Conservation (phyloP, 2,797 vertebrate species). For the Chaenodraco wilsoni region DNA sequence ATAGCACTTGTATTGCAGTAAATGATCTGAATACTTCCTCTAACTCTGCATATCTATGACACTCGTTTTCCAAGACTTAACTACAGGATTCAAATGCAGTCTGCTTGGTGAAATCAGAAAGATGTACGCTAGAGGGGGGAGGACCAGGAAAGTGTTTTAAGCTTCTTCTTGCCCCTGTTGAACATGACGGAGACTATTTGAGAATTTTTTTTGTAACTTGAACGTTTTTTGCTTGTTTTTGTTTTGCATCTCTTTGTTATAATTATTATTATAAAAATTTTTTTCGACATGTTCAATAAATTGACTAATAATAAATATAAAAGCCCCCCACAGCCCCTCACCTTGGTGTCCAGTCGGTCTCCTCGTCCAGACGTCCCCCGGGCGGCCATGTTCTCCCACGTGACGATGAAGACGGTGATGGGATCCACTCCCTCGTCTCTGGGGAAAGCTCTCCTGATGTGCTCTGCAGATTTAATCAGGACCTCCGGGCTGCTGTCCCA, state of each 20-base stretch:
- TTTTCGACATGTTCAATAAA: too few relatives aligned
- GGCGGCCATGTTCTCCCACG: slow-evolving; percentile 89
- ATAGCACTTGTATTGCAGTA: background rate
- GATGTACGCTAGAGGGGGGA: too few relatives aligned
- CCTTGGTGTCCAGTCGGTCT: slow-evolving; percentile 74
- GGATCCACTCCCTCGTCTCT: slow-evolving; percentile 72
- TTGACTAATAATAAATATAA: too few relatives aligned
- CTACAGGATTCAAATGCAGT: too few relatives aligned
- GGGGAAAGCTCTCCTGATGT: slow-evolving; percentile 85
- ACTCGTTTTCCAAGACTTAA: background rate
- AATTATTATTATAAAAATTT: too few relatives aligned
- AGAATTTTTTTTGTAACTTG: too few relatives aligned
- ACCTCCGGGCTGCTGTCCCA: slow-evolving; percentile 82
- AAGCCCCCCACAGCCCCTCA: slow-evolving; percentile 46
- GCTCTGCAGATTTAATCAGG: slow-evolving; percentile 70
- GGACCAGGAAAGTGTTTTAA: too few relatives aligned
- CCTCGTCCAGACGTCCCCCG: slow-evolving; percentile 65
- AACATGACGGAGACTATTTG: too few relatives aligned
- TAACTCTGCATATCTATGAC: background rate
- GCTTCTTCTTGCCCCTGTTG: too few relatives aligned
- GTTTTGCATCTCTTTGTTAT: too few relatives aligned
- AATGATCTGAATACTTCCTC: background rate
- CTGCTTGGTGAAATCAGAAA: too few relatives aligned
- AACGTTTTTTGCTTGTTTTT: too few relatives aligned
- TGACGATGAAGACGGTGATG: slow-evolving; percentile 83